phyloP scores from a whole-genome alignment of 2,888 invertebrate species.

The Pristionchus arcanus region DNA sequence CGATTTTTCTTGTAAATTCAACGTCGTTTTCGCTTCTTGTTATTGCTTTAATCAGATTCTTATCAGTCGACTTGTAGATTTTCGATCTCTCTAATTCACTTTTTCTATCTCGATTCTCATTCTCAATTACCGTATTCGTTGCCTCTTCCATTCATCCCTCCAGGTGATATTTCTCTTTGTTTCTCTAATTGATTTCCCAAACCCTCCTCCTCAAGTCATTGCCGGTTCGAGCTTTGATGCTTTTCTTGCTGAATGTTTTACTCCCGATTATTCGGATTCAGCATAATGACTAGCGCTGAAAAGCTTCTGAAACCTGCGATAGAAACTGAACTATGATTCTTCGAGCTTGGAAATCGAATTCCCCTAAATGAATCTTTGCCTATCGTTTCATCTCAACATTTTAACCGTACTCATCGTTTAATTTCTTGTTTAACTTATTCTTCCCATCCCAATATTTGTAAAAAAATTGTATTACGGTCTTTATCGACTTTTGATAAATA shows the following conservation, averaged over 20 bases:
- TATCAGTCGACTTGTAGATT: neutral
- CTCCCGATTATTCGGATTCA: neutral
- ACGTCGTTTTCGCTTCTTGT: neutral
- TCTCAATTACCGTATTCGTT: slow-evolving; percentile 22
- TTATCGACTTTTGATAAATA: slow-evolving; percentile 9
- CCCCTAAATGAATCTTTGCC: neutral
- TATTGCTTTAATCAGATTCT: neutral
- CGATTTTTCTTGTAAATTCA: neutral
- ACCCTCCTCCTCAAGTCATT: neutral
- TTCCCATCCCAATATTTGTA: neutral
- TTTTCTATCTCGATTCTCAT: slow-evolving; percentile 3
- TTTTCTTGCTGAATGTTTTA: neutral
- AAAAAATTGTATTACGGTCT: neutral
- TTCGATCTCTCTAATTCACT: neutral
- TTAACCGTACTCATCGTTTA: neutral
- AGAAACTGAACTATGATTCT: slow-evolving; percentile 42
- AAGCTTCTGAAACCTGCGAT: slow-evolving; percentile 22
- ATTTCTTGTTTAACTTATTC: neutral
- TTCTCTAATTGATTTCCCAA: slow-evolving; percentile 3
- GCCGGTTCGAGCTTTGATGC: slow-evolving; percentile 42
- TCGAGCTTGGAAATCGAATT: slow-evolving; percentile 43
- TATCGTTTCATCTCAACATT: neutral
- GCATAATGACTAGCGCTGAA: neutral
- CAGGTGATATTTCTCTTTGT: neutral
- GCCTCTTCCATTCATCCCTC: neutral